Evolutionary conservation across 64 coral and sea anemone species (phyloP).

Genomic region (Stichodactyla mertensii): DNA sequence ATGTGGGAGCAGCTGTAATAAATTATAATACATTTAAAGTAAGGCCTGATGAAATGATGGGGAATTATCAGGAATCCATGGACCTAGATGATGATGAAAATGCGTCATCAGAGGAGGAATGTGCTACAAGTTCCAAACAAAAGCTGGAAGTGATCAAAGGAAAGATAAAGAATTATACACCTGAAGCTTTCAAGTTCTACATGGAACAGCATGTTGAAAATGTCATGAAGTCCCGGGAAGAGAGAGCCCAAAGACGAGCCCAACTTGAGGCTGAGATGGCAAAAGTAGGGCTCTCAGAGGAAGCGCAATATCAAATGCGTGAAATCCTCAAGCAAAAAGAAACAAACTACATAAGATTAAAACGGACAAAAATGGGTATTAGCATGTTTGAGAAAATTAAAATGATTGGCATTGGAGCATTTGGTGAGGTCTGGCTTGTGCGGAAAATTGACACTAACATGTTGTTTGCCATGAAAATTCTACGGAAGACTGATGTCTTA

Average conservation of each 20-base stretch:
- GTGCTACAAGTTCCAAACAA: conserved; percentile 12
- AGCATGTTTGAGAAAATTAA: conserved; percentile 93
- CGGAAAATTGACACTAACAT: conserved; percentile 76
- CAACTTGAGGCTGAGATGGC: conserved; percentile 91
- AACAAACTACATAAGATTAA: conserved; percentile 85
- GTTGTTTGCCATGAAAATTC: conserved; percentile 93
- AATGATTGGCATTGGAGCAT: conserved; percentile 92
- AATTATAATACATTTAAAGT: conserved; percentile 1
- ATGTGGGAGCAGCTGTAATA: conserved; percentile 13
- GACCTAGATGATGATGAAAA: background rate
- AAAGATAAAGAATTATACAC: conserved; percentile 67
- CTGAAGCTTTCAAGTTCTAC: conserved; percentile 78
- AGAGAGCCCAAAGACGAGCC: conserved; percentile 47
- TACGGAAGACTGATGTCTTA: conserved; percentile 81
- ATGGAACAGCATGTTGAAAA: conserved; percentile 95
- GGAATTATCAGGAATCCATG: conserved; percentile 11
- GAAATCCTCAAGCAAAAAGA: conserved; percentile 83
- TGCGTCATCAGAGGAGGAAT: conserved; percentile 12
- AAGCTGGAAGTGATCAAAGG: background rate
- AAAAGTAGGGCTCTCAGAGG: conserved; percentile 91
- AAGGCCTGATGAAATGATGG: background rate
- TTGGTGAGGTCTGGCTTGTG: conserved; percentile 93
- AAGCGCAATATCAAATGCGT: conserved; percentile 82
- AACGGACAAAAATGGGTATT: conserved; percentile 84
- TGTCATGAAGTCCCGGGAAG: conserved; percentile 64